phyloP scores from a whole-genome alignment of 1,140 invertebrate species.

The Brachionus manjavacas region DNA sequence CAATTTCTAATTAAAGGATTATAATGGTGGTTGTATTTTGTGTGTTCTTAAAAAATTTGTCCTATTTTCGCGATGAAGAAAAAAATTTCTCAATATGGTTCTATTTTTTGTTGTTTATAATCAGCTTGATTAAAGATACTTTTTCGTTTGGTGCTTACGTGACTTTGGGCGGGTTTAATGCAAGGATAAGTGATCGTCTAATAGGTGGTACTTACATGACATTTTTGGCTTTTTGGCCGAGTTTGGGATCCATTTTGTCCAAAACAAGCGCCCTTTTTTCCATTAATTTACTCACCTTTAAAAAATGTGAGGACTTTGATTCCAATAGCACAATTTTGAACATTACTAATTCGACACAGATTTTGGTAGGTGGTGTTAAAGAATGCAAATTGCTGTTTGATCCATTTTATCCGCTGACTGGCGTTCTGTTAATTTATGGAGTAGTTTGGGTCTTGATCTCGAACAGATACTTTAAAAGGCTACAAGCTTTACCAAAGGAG shows the following conservation, averaged over 20 bases:
- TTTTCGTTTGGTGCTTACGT: conserved; percentile 7
- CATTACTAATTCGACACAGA: background rate
- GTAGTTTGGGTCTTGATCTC: background rate
- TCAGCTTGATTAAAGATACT: background rate
- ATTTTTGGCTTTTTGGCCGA: conserved; percentile 36
- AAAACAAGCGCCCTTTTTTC: background rate
- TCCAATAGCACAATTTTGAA: background rate
- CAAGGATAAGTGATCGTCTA: background rate
- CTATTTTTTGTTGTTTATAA: background rate
- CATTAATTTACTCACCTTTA: conserved; percentile 5
- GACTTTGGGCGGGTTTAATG: background rate
- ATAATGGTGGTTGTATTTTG: background rate
- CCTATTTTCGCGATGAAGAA: background rate
- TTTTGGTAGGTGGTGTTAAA: background rate
- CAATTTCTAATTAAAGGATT: background rate
- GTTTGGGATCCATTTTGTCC: conserved; percentile 11
- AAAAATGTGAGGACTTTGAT: background rate
- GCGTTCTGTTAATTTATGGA: background rate
- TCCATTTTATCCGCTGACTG: conserved; percentile 15
- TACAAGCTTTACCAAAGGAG: background rate
- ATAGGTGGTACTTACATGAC: conserved; percentile 36
- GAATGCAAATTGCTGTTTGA: conserved; percentile 8
- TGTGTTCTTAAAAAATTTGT: background rate
- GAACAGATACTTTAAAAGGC: background rate
- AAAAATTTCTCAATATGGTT: background rate